Percentiles rank a stretch among this genome's conserved stretches.
These are phyloP conservation scores for Coronaproctus castanopsis DNA, from an alignment of 2,888 invertebrate species.

Conservation along the genomic window DNA sequence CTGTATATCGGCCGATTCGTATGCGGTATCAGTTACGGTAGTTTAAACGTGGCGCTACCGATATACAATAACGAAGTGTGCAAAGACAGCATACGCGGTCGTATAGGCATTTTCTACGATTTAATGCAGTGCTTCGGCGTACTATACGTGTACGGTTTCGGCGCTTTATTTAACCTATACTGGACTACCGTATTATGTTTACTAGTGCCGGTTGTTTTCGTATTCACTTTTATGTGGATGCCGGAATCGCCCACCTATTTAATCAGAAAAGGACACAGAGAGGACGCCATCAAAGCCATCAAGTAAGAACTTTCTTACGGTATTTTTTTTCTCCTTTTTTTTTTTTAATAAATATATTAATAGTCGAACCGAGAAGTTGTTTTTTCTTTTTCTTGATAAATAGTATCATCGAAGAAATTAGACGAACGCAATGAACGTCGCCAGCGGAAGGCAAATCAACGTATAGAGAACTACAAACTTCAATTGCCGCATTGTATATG, in stretches of 20 bases:
- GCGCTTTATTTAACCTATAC: conserved; percentile 45
- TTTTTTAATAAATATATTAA: too few species aligned
- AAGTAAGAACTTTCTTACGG: conserved; percentile 3
- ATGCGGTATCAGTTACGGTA: conserved; percentile 28
- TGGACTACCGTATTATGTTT: conserved; percentile 24
- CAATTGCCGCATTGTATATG: too few species aligned
- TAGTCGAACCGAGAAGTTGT: too few species aligned
- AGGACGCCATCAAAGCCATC: conserved; percentile 14
- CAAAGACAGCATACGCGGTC: conserved; percentile 28
- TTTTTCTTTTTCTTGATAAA: too few species aligned
- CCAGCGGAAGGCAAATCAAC: too few species aligned
- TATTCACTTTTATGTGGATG: conserved; percentile 15
- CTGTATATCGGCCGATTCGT: conserved; percentile 22
- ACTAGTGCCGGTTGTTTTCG: conserved; percentile 15
- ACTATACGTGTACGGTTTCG: conserved; percentile 45
- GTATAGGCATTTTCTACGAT: conserved; percentile 30
- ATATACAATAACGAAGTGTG: conserved; percentile 29
- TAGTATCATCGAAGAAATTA: too few species aligned
- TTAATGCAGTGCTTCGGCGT: conserved; percentile 53
- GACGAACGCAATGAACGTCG: too few species aligned
- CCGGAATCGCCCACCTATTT: conserved; percentile 18
- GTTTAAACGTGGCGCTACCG: conserved; percentile 27
- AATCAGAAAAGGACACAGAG: conserved; percentile 13
- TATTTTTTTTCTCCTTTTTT: too few species aligned
- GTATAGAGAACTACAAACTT: too few species aligned